Evolutionary conservation across 2,888 invertebrate genomes (phyloP).

Genomic region (Acrobasis suavella): DNA sequence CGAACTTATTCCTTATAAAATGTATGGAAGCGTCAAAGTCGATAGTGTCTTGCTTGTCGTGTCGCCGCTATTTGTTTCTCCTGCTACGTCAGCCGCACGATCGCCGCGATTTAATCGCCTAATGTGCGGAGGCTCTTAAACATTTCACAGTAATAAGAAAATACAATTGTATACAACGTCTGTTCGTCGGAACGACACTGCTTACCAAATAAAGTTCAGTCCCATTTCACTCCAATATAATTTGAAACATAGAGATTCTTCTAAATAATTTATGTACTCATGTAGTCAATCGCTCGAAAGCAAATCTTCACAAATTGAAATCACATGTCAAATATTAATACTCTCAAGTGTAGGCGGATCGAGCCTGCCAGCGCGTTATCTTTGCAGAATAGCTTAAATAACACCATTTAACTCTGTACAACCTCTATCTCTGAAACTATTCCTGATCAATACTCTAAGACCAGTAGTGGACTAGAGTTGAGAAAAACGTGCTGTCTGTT

Average conservation of each 20-base stretch:
- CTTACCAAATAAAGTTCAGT: conserved; percentile 21
- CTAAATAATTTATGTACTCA: conserved; percentile 26
- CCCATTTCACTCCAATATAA: conserved; percentile 18
- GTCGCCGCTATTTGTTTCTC: too few relatives aligned
- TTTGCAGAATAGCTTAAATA: not conserved
- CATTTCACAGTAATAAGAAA: conserved; percentile 25
- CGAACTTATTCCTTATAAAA: too few relatives aligned
- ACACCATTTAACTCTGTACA: not conserved
- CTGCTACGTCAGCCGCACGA: too few relatives aligned
- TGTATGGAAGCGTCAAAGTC: too few relatives aligned
- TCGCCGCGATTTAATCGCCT: too few relatives aligned
- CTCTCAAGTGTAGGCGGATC: conserved; percentile 34
- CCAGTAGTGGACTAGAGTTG: conserved; percentile 2
- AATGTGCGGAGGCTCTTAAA: too few relatives aligned
- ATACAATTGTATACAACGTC: conserved; percentile 31
- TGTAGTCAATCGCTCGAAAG: conserved; percentile 1
- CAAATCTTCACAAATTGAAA: conserved; percentile 52
- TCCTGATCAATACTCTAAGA: conserved; percentile 7
- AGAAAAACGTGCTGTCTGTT: not conserved
- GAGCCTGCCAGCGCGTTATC: conserved; percentile 26
- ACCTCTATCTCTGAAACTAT: not conserved
- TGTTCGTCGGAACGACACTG: conserved; percentile 19
- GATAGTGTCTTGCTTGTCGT: too few relatives aligned
- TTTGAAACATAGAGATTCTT: conserved; percentile 35
- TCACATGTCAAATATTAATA: conserved; percentile 62